These are phyloP conservation scores for Zaprionus africanus DNA, from an alignment of 1,140 invertebrate species.

Conservation along the genomic window DNA sequence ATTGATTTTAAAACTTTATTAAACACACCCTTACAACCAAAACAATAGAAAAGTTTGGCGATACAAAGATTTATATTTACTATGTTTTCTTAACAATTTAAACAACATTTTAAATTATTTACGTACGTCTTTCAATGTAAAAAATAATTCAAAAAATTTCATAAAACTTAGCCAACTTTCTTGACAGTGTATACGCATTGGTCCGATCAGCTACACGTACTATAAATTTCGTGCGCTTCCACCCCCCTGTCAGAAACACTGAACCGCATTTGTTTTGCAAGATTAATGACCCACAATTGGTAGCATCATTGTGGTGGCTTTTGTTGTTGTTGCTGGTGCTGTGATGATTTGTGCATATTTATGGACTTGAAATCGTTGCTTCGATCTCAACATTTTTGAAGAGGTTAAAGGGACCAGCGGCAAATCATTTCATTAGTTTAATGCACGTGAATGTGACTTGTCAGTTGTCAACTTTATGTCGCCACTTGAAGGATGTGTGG, in stretches of 20 bases:
- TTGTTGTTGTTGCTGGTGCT: slow-evolving; percentile 8
- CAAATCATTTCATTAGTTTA: slow-evolving; percentile 79
- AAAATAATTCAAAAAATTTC: too few relatives aligned
- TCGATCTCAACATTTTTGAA: slow-evolving; percentile 37
- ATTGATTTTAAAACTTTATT: too few relatives aligned
- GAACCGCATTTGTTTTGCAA: slow-evolving; percentile 75
- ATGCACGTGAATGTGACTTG: slow-evolving; percentile 78
- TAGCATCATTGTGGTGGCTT: slow-evolving; percentile 39
- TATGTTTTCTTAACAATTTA: too few relatives aligned
- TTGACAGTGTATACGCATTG: too few relatives aligned
- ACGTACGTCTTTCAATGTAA: too few relatives aligned
- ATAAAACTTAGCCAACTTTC: too few relatives aligned
- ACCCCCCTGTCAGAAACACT: slow-evolving; percentile 68
- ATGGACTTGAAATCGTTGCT: slow-evolving; percentile 57
- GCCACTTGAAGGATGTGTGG: slow-evolving; percentile 35
- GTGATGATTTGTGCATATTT: slow-evolving; percentile 76
- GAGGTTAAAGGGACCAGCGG: slow-evolving; percentile 26
- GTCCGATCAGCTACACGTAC: too few relatives aligned
- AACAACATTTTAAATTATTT: too few relatives aligned
- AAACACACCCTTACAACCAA: too few relatives aligned
- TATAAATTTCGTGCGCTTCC: too few relatives aligned
- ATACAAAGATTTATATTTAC: too few relatives aligned
- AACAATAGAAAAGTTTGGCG: too few relatives aligned
- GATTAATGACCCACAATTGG: slow-evolving; percentile 79
- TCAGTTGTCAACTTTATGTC: slow-evolving; percentile 77